Base-by-base conservation (phyloP, 2,797 vertebrate species). In the Morelia viridis region DNA sequence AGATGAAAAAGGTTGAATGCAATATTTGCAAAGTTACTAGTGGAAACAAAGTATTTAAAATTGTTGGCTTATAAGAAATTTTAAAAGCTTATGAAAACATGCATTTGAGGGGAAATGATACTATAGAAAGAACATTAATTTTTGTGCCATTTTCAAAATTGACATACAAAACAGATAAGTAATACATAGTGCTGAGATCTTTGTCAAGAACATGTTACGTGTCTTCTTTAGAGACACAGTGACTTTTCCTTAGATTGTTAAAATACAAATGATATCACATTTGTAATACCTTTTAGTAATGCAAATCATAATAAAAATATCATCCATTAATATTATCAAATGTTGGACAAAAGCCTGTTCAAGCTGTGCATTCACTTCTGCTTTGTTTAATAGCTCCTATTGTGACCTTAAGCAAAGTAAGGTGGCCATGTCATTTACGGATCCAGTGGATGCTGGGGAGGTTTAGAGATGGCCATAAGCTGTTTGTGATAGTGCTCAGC, bases 61-160 rank as follows among this genome's bases (percentile, higher is more conserved):
- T 93, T 84, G 41, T 89, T 80, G 13, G 24, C 35, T 35, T 88
- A 26, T 71, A 12, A 92, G 46, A 62, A 88, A 56, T 31, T 88
- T 87, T n/a, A 24, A 60, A 93, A 91, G 64, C 58, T 91, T 88
- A 91, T 80, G 61, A 83, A 80, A 80, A 13, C 53, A 80, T 80
- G 7, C 58, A 91, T 85, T 76, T 61, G 2, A 61, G 85, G 17
- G 56, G 9, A 68, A 86, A 87, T 53, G 64, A 46, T 7, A 76
- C 35, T 92, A 46, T 58, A 60, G 17, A 92, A 41, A 24, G 28
- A 62, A 1, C 26, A 53, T 41, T n/a, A 56, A 6, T 22, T 11
- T 22, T 31, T 17, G 9, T 12, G 10, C 76, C 31, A 35, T 64
- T 57, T 88, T 89, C 6, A 31, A 88, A 92, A 35, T 7, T 64